phyloP scores from a whole-genome alignment of 2,797 vertebrate species.

The Lateolabrax maculatus region DNA sequence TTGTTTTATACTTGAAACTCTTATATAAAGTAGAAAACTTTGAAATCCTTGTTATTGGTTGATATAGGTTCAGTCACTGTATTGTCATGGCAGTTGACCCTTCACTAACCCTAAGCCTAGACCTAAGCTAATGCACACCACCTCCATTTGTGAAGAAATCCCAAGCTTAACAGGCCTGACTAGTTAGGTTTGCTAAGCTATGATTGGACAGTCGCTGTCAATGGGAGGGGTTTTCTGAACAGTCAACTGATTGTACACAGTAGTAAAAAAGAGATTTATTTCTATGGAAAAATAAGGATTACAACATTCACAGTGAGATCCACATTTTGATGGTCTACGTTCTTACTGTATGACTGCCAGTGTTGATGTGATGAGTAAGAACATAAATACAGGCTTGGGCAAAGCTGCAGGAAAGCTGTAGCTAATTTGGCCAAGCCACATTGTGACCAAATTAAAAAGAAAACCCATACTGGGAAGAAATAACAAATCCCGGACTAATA shows the following conservation, averaged over 20 bases:
- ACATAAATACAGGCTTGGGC: constrained; percentile 49
- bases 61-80: neutral
- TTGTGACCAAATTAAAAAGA: constrained; percentile 58
- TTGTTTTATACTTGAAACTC: neutral
- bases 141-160: neutral
- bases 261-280: neutral
- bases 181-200: neutral
- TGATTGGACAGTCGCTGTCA: neutral
- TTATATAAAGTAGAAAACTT: neutral
- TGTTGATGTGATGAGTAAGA: constrained; percentile 51
- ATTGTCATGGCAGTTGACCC: neutral
- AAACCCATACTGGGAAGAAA: constrained; percentile 35
- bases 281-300: neutral
- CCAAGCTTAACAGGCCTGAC: neutral
- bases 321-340: neutral
- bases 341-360: constrained; percentile 17
- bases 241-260: neutral
- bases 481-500: constrained; percentile 51
- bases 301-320: neutral
- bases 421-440: constrained; percentile 56
- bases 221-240: neutral
- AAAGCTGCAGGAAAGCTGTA: constrained; percentile 50
- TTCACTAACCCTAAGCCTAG: neutral
- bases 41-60: neutral
- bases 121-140: no score